Evolutionary conservation across 2,888 invertebrate species (phyloP).

Genomic region (Pegoplata infirma): DNA sequence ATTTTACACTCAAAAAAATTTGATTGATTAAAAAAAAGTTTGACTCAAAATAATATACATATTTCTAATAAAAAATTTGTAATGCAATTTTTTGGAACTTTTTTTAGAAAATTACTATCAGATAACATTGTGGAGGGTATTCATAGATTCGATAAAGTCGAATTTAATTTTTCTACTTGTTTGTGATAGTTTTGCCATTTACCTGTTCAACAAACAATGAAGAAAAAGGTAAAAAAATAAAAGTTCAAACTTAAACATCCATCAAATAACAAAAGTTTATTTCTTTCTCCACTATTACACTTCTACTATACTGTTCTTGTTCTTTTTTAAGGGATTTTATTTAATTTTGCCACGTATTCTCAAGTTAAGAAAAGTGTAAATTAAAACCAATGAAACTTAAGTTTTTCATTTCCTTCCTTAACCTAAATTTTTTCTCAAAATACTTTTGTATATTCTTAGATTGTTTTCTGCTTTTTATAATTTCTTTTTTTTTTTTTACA

Average conservation of each 20-base stretch:
- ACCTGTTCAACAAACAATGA: conserved; percentile 34
- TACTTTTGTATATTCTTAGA: not conserved
- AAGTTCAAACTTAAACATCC: conserved; percentile 50
- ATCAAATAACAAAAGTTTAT: conserved; percentile 43
- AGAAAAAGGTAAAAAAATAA: conserved; percentile 19
- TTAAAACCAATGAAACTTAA: conserved; percentile 61
- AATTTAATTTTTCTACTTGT: no score
- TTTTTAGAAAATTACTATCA: no score
- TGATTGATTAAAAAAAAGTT: no score
- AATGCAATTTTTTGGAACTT: no score
- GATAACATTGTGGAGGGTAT: no score
- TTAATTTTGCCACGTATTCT: conserved; percentile 52
- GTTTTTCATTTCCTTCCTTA: conserved; percentile 61
- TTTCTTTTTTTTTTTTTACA: no score
- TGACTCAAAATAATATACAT: no score
- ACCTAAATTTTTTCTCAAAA: conserved; percentile 48
- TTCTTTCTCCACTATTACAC: conserved; percentile 5
- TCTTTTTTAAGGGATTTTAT: no score
- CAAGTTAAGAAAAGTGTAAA: conserved; percentile 50
- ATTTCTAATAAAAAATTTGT: no score
- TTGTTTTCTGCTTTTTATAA: not conserved
- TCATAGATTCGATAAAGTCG: no score
- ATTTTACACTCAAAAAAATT: no score
- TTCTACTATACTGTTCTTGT: no score
- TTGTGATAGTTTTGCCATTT: conserved; percentile 27